Conservation (phyloP, 1,140 invertebrate species). For the Drosophila watanabei region DNA sequence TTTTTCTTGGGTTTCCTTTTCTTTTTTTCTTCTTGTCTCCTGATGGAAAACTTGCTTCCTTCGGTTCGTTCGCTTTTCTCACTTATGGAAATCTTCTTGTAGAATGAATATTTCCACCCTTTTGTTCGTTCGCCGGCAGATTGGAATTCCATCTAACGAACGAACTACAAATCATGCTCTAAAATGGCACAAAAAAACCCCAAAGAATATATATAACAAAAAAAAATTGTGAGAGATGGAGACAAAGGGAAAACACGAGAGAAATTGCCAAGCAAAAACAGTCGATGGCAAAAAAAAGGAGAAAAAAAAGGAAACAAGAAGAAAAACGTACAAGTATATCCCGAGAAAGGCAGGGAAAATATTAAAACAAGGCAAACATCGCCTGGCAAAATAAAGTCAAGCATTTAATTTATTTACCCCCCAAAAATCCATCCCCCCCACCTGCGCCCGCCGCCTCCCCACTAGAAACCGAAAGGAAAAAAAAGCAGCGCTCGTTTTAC, state of each 20-base stretch:
- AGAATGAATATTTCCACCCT: constrained; percentile 39
- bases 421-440: constrained; percentile 21
- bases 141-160: constrained; percentile 45
- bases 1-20: neutral
- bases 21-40: neutral
- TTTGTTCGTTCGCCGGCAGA: constrained; percentile 46
- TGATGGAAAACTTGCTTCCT: constrained; percentile 4
- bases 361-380: constrained; percentile 78
- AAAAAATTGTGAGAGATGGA: constrained; percentile 25
- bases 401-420: constrained; percentile 81
- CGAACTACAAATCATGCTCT: constrained; percentile 58
- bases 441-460: neutral
- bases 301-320: constrained; percentile 4
- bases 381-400: constrained; percentile 77
- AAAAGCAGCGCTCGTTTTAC: constrained; percentile 68
- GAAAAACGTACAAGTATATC: constrained; percentile 27
- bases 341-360: constrained; percentile 64
- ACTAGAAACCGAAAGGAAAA: constrained; percentile 41
- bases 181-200: constrained; percentile 30
- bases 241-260: constrained; percentile 34
- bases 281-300: constrained; percentile 26
- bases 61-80: constrained; percentile 6
- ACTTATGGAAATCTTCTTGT: constrained; percentile 47
- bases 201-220: constrained; percentile 4
- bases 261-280: constrained; percentile 36